phyloP scores from a whole-genome alignment of 2,888 invertebrate genomes.

The Eulithis testata region DNA sequence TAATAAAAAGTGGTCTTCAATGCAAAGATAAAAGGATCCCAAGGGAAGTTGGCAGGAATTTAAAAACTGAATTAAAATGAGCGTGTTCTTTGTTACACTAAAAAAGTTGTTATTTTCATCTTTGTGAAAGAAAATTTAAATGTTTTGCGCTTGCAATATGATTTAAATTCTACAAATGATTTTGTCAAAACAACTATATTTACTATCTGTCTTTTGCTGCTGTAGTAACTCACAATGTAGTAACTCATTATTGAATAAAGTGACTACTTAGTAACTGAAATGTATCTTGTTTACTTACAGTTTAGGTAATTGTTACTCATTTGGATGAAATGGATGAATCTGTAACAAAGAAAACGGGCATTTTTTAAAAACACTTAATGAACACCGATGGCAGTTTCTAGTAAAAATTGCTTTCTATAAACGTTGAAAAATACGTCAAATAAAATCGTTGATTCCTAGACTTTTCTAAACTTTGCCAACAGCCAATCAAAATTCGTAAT shows the following conservation, averaged over 20 bases:
- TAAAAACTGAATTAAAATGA: constrained; percentile 21
- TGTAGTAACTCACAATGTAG: too few relatives aligned
- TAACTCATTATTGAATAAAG: background rate
- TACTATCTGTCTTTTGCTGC: too few relatives aligned
- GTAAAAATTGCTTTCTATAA: too few relatives aligned
- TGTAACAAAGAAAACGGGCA: constrained; percentile 53
- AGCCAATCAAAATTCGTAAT: too few relatives aligned
- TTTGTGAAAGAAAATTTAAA: background rate
- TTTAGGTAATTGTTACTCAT: constrained; percentile 70
- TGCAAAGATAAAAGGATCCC: constrained; percentile 48
- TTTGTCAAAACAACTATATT: too few relatives aligned
- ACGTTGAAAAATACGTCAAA: too few relatives aligned
- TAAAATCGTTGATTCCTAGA: too few relatives aligned
- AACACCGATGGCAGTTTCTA: too few relatives aligned
- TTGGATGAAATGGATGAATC: constrained; percentile 48
- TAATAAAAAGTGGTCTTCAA: constrained; percentile 53
- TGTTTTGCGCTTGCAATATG: background rate
- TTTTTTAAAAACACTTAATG: background rate
- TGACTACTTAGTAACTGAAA: background rate
- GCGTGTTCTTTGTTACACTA: constrained; percentile 4
- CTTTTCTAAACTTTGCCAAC: too few relatives aligned
- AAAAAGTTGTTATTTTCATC: constrained; percentile 5
- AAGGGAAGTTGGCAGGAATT: constrained; percentile 27
- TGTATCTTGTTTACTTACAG: constrained; percentile 58
- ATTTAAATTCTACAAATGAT: background rate